phyloP scores from a whole-genome alignment of 1,140 invertebrate genomes.

The Parapsyche elsis region DNA sequence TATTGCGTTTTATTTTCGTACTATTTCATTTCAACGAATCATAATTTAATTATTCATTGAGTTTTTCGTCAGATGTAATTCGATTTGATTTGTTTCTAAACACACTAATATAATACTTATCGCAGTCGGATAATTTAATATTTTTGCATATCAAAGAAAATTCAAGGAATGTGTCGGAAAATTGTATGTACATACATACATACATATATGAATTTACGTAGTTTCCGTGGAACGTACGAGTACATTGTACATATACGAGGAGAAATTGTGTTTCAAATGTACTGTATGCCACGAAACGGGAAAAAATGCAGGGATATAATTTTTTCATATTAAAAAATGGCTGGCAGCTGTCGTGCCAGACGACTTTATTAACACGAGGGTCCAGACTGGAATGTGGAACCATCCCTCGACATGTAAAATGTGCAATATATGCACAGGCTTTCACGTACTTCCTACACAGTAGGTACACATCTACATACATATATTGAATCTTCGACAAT shows the following conservation, averaged over 20 bases:
- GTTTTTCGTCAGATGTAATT: too few relatives aligned
- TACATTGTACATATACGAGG: background rate
- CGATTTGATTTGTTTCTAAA: too few relatives aligned
- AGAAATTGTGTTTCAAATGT: background rate
- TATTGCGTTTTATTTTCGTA: too few relatives aligned
- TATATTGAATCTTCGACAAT: background rate
- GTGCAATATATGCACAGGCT: conserved; percentile 32
- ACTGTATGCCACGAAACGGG: background rate
- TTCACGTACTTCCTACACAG: background rate
- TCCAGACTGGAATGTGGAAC: conserved; percentile 25
- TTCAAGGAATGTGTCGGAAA: background rate
- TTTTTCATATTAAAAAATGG: conserved; percentile 48
- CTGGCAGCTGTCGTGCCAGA: conserved; percentile 41
- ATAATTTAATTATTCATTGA: too few relatives aligned
- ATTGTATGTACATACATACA: background rate
- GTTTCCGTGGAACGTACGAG: too few relatives aligned
- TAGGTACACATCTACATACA: background rate
- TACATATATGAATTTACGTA: background rate
- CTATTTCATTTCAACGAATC: too few relatives aligned
- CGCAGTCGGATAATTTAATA: too few relatives aligned
- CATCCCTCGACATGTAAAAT: conserved; percentile 25
- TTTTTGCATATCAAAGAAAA: background rate
- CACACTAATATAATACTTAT: too few relatives aligned
- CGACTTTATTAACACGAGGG: conserved; percentile 45
- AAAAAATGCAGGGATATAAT: conserved; percentile 37